Evolutionary conservation across 2,113 vertebrate genomes (phyloP).

Genomic region (Hyaena hyaena): DNA sequence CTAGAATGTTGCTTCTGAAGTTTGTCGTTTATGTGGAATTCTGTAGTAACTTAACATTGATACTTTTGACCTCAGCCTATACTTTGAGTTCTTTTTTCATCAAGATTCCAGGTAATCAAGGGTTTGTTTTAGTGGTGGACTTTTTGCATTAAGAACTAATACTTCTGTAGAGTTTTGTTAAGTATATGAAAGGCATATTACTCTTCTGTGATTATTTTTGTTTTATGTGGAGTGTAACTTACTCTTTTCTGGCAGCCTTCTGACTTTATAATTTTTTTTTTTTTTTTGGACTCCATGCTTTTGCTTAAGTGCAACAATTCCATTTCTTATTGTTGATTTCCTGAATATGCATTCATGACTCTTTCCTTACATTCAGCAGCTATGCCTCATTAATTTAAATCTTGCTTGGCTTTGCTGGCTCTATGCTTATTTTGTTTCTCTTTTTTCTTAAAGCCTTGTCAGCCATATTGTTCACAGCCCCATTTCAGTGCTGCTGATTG

Average conservation of each 20-base stretch:
- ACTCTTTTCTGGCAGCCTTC: background rate
- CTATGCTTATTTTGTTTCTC: background rate
- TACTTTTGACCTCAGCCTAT: background rate
- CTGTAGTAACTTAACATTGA: background rate
- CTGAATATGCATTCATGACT: background rate
- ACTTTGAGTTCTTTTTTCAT: constrained; percentile 9
- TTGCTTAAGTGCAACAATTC: background rate
- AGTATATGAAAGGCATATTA: constrained; percentile 16
- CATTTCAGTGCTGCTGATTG: background rate
- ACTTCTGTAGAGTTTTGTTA: background rate
- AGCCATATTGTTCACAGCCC: background rate
- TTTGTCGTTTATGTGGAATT: background rate
- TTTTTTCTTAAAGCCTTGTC: background rate
- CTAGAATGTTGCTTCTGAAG: background rate
- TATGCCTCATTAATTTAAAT: constrained; percentile 27
- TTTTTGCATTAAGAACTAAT: constrained; percentile 4
- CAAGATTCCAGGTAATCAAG: background rate
- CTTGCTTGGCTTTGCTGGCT: constrained; percentile 25
- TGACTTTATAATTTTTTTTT: background rate
- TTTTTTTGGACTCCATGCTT: constrained; percentile 6
- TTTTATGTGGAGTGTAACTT: constrained; percentile 5
- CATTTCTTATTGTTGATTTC: constrained; percentile 7
- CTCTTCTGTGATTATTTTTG: constrained; percentile 6
- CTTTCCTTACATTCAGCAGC: background rate
- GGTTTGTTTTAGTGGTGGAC: background rate